These are phyloP conservation scores for Triops longicaudatus DNA, from an alignment of 1,140 invertebrate genomes.

Conservation along the genomic window DNA sequence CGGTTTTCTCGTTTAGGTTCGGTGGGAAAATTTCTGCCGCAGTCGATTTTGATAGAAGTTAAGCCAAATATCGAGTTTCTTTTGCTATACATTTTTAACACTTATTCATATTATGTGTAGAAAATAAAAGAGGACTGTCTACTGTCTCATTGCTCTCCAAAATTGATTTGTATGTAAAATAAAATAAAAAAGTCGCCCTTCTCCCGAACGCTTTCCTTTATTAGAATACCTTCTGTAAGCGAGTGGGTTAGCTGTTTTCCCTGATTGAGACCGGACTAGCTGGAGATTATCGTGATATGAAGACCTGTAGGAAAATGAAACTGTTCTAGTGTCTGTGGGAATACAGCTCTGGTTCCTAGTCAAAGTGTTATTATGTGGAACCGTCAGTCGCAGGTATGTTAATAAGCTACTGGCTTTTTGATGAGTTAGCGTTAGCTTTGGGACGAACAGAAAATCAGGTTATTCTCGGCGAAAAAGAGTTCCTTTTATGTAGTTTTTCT, in stretches of 20 bases:
- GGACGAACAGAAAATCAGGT: background rate
- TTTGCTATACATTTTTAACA: too few relatives aligned
- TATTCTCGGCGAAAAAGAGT: background rate
- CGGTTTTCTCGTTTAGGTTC: constrained; percentile 6
- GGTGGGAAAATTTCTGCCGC: constrained; percentile 4
- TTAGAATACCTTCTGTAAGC: too few relatives aligned
- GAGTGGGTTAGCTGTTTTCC: too few relatives aligned
- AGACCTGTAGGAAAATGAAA: background rate
- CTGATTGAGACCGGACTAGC: too few relatives aligned
- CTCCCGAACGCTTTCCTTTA: too few relatives aligned
- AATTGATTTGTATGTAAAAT: too few relatives aligned
- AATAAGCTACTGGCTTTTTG: constrained; percentile 1
- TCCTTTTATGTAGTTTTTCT: background rate
- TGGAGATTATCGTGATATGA: background rate
- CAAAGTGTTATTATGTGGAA: background rate
- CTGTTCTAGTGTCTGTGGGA: background rate
- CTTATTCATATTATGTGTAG: too few relatives aligned
- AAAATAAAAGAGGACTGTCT: too few relatives aligned
- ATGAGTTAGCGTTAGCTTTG: background rate
- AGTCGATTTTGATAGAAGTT: background rate
- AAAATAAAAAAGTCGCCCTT: too few relatives aligned
- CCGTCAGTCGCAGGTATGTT: constrained; percentile 14
- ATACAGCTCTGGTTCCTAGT: background rate
- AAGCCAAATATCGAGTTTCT: too few relatives aligned
- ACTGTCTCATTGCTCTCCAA: too few relatives aligned